Evolutionary conservation across 2,888 invertebrate species (phyloP).

Genomic region (Amblyjoppa fuscipennis): DNA sequence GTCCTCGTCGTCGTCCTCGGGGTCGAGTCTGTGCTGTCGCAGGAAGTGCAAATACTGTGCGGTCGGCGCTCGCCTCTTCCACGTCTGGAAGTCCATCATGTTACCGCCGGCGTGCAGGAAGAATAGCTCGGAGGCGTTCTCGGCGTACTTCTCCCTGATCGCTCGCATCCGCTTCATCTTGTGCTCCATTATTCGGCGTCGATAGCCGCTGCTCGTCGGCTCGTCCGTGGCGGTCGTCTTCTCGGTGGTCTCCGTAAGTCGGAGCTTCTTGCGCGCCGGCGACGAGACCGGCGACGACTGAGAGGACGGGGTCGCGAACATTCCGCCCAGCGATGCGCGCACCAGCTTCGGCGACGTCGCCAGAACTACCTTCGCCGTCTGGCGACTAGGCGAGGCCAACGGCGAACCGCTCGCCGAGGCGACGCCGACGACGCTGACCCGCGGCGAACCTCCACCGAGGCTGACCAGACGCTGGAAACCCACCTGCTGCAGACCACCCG

Average conservation of each 20-base stretch:
- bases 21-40: slow-evolving; percentile 90
- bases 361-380: slow-evolving; percentile 82
- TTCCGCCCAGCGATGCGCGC: slow-evolving; percentile 81
- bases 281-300: slow-evolving; percentile 78
- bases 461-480: slow-evolving; percentile 87
- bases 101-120: slow-evolving; percentile 95
- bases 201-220: slow-evolving; percentile 77
- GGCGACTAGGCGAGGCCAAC: slow-evolving; percentile 80
- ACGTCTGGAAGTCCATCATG: slow-evolving; percentile 94
- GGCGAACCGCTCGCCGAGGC: slow-evolving; percentile 79
- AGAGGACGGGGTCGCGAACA: slow-evolving; percentile 80
- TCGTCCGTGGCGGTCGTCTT: slow-evolving; percentile 76
- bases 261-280: slow-evolving; percentile 86
- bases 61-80: slow-evolving; percentile 93
- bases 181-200: slow-evolving; percentile 90
- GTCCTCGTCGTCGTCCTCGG: slow-evolving; percentile 87
- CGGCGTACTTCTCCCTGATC: slow-evolving; percentile 91
- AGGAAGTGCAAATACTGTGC: slow-evolving; percentile 91
- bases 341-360: slow-evolving; percentile 83
- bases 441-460: slow-evolving; percentile 81
- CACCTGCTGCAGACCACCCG: slow-evolving; percentile 83
- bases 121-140: slow-evolving; percentile 93
- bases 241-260: slow-evolving; percentile 83
- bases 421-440: slow-evolving; percentile 80
- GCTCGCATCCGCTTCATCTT: slow-evolving; percentile 90